Evolutionary conservation across 2,797 vertebrate genomes (phyloP), one percentile per base, ranked within the genome.

Genomic region (Allobates femoralis): DNA sequence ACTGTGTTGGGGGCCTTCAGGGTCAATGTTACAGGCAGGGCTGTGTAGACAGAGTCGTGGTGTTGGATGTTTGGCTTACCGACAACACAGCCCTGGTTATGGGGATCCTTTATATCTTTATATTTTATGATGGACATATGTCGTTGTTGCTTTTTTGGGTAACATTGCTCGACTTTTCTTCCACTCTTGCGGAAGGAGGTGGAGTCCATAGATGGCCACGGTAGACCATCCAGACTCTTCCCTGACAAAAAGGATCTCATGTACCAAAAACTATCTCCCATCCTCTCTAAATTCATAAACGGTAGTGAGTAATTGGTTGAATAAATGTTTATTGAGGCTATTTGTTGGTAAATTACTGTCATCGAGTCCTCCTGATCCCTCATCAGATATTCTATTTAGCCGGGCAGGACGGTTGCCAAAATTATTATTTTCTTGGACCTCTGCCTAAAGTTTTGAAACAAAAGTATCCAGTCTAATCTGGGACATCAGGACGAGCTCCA

Each of bases 401-500:
- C 64, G 8, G 8, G 51, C 51, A 37, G 32, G 11, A 26, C 23
- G 58, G 32, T 74, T 83, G 53, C n/a, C 19, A 5, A 34, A 77
- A 77, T 78, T 37, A 58, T 34, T 56, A 56, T 53, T 41, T 34
- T 62, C 66, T 81, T 60, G 37, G 64, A 28, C 26, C 67, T n/a
- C n/a, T 18, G 55, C 32, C 67, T 62, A 80, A 80, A 80, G 51
- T 86, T 82, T 83, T 67, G 18, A 66, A 46, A 83, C 84, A 80
- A 10, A 75, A 88, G 81, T 86, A 41, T 0, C 19, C 84, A 86
- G 75, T 3, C 53, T 76, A 88, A 88, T 88, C 85, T 87, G 83
- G 84, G 83, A 83, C 92, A 74, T 74, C 69, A 91, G 90, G 91
- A 89, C 90, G 87, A 90, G 89, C 88, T 50, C 69, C 0, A 19